Percentiles rank a stretch among this genome's conserved stretches.
phyloP scores from a whole-genome alignment of 2,797 vertebrate genomes.

The Onychomys arenicola region DNA sequence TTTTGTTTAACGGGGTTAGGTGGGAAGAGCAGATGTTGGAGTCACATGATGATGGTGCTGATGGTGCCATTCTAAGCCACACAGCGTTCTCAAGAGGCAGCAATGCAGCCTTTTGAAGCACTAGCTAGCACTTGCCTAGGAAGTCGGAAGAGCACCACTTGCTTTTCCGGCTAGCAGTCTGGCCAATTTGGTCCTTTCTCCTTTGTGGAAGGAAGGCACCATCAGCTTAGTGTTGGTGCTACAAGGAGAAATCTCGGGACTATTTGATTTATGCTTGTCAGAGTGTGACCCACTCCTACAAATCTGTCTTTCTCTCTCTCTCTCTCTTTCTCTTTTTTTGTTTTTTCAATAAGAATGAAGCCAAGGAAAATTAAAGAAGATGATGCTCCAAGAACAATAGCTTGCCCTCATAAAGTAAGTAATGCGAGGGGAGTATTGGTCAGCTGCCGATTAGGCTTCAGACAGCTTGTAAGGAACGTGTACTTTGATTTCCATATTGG shows the following conservation, averaged over 20 bases:
- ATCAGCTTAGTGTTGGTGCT: neutral
- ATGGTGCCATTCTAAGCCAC: neutral
- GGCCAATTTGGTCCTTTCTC: neutral
- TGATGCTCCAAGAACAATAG: conserved; percentile 98
- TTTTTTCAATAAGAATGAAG: conserved; percentile 94
- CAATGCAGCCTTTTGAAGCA: fast-evolving
- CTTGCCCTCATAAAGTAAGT: conserved; percentile 99
- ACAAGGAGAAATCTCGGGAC: conserved; percentile 7
- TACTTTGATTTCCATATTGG: neutral
- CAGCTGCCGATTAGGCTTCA: neutral
- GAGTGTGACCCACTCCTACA: conserved; percentile 80
- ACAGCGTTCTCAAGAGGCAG: neutral
- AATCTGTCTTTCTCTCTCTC: conserved; percentile 76
- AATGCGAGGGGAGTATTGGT: conserved; percentile 66
- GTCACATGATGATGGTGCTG: neutral
- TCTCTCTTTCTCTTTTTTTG: conserved; percentile 55
- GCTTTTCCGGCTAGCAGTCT: fast-evolving
- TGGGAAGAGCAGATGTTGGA: neutral
- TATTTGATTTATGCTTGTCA: conserved; percentile 65
- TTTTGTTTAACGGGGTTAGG: neutral
- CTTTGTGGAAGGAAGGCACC: neutral
- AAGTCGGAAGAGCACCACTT: neutral
- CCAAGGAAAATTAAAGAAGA: conserved; percentile 99
- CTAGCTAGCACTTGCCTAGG: fast-evolving
- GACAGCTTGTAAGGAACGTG: neutral